Evolutionary conservation across 2,113 vertebrate genomes (phyloP).

Genomic region (Eonycteris spelaea): DNA sequence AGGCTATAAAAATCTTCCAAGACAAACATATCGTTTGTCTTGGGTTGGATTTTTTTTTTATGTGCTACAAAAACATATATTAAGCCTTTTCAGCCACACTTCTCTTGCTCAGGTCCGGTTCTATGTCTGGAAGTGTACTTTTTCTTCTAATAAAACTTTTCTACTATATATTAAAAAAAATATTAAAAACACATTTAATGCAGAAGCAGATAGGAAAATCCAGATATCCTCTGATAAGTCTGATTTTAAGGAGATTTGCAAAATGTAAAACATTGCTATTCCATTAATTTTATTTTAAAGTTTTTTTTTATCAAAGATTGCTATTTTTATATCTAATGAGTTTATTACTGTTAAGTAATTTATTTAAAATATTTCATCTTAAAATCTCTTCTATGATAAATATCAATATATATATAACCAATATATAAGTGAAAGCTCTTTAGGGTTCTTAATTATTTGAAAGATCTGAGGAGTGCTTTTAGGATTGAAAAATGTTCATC

Average conservation of each 20-base stretch:
- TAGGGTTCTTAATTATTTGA: background rate
- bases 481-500: background rate
- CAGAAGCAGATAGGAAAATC: background rate
- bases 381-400: background rate
- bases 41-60: background rate
- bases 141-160: too few species aligned
- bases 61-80: background rate
- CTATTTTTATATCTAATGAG: background rate
- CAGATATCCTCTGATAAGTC: background rate
- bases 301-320: background rate
- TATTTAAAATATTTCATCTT: background rate
- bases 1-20: background rate
- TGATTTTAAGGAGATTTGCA: background rate
- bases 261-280: background rate
- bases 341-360: background rate
- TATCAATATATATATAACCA: background rate
- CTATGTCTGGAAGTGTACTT: too few species aligned
- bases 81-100: too few species aligned
- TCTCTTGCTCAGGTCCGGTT: too few species aligned
- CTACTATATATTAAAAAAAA: too few species aligned
- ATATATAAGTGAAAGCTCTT: background rate
- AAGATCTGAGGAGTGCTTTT: background rate
- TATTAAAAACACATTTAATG: background rate
- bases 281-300: background rate
- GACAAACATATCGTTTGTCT: background rate